Percentiles rank a stretch among this genome's conserved stretches.
phyloP scores from a whole-genome alignment of 2,888 invertebrate genomes.

The Lithophane ornitopus region DNA sequence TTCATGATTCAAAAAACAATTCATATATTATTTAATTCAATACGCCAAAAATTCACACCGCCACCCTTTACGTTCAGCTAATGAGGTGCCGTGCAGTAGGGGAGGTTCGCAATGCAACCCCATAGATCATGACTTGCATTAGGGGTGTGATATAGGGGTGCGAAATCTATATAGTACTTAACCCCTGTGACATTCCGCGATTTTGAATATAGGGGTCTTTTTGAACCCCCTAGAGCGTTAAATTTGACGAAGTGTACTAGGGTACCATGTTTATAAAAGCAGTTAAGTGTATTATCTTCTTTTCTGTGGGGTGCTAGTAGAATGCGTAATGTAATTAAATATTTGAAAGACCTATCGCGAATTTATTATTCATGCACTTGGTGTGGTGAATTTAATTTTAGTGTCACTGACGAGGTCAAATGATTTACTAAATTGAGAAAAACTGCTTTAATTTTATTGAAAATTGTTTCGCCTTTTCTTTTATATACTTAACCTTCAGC shows the following conservation, averaged over 20 bases:
- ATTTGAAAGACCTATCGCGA: slow-evolving; percentile 41
- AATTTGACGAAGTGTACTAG: slow-evolving; percentile 50
- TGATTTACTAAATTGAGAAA: not conserved
- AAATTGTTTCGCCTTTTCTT: not conserved
- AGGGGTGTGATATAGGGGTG: slow-evolving; percentile 67
- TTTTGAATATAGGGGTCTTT: slow-evolving; percentile 54
- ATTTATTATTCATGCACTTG: slow-evolving; percentile 30
- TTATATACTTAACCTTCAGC: too few species aligned
- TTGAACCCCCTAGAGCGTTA: slow-evolving; percentile 51
- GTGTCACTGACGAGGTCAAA: not conserved
- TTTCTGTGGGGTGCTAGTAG: slow-evolving; percentile 38
- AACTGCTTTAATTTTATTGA: not conserved
- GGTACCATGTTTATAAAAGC: slow-evolving; percentile 54
- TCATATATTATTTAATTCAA: slow-evolving; percentile 62
- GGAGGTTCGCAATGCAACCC: slow-evolving; percentile 64
- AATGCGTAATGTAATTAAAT: slow-evolving; percentile 61
- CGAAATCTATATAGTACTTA: slow-evolving; percentile 62
- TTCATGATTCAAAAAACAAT: slow-evolving; percentile 16
- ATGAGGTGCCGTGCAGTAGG: slow-evolving; percentile 65
- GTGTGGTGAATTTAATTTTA: slow-evolving; percentile 29
- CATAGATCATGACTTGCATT: slow-evolving; percentile 67
- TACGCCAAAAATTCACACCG: slow-evolving; percentile 64
- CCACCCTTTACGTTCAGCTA: slow-evolving; percentile 57
- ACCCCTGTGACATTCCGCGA: slow-evolving; percentile 60
- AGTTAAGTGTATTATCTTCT: slow-evolving; percentile 60